These are phyloP conservation scores for Gandaritis pyraliata DNA, from an alignment of 2,888 invertebrate species.

Conservation along the genomic window DNA sequence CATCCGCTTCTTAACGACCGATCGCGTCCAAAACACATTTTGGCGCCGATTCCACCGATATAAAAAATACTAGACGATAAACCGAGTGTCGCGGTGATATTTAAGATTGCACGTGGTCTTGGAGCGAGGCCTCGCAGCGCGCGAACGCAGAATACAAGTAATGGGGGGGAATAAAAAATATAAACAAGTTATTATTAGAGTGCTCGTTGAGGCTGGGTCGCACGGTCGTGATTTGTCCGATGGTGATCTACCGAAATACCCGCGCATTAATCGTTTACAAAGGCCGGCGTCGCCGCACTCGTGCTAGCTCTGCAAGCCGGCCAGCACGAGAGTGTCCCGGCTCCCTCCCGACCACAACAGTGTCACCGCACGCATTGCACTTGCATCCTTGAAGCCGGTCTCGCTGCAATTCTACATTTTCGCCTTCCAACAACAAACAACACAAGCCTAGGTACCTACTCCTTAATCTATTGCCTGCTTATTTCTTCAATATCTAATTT, in stretches of 20 bases:
- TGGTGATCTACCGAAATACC: slow-evolving; percentile 82
- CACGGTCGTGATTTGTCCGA: slow-evolving; percentile 82
- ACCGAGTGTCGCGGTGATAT: slow-evolving; percentile 65
- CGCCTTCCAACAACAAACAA: slow-evolving; percentile 29
- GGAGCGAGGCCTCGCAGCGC: slow-evolving; percentile 55
- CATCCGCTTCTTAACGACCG: slow-evolving; percentile 49
- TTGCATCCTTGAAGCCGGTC: slow-evolving; percentile 35
- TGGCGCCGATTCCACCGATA: slow-evolving; percentile 61
- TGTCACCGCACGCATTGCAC: slow-evolving; percentile 28
- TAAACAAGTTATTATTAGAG: slow-evolving; percentile 84
- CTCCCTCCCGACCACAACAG: slow-evolving; percentile 32
- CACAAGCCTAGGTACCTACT: slow-evolving; percentile 44
- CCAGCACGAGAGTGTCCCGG: slow-evolving; percentile 49
- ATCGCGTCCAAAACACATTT: slow-evolving; percentile 58
- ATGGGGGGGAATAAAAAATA: slow-evolving; percentile 78
- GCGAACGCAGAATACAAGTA: slow-evolving; percentile 68
- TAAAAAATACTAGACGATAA: slow-evolving; percentile 52
- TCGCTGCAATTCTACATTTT: slow-evolving; percentile 37
- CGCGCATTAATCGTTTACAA: slow-evolving; percentile 74
- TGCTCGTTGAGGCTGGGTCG: slow-evolving; percentile 81
- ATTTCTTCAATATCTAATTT: slow-evolving; percentile 1
- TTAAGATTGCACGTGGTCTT: slow-evolving; percentile 79
- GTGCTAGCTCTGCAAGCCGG: slow-evolving; percentile 59
- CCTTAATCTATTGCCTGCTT: slow-evolving; percentile 16
- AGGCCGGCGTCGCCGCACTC: slow-evolving; percentile 63